phyloP scores from a whole-genome alignment of 30 jellyfish, hydroid and myxozoan species.

The Mastigias papua region DNA sequence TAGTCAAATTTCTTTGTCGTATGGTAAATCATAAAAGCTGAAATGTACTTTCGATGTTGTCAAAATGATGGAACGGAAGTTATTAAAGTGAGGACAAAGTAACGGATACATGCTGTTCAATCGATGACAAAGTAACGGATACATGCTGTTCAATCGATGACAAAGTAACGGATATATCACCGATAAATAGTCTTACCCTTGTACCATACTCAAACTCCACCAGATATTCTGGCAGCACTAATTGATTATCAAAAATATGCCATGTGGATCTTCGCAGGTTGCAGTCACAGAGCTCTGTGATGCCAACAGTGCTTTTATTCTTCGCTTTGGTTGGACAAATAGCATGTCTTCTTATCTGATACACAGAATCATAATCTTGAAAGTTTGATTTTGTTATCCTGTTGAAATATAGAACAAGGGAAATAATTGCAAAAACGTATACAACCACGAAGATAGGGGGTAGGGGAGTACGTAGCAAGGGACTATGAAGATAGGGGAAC shows the following conservation, averaged over 20 bases:
- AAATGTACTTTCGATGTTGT: no score
- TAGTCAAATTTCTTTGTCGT: no score
- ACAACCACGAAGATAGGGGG: no score
- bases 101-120: no score
- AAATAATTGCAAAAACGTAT: neutral
- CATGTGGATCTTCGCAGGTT: constrained; percentile 83
- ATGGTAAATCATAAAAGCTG: no score
- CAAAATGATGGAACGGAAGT: no score
- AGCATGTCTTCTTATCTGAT: constrained; percentile 70
- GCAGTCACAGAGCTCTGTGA: constrained; percentile 78
- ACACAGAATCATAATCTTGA: constrained; percentile 73
- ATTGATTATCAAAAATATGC: constrained; percentile 71
- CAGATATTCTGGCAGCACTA: constrained; percentile 81
- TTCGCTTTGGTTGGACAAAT: constrained; percentile 73
- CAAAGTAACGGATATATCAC: no score
- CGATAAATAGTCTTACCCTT: constrained; percentile 54
- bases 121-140: no score
- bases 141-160: no score
- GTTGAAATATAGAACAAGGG: neutral
- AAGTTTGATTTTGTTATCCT: constrained; percentile 59
- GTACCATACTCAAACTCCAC: constrained; percentile 90
- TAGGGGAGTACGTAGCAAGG: no score
- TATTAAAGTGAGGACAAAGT: no score
- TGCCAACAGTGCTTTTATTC: constrained; percentile 30
- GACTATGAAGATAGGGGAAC: no score